Evolutionary conservation across 2,888 invertebrate species (phyloP).

Genomic region (Myopa tessellatipennis): DNA sequence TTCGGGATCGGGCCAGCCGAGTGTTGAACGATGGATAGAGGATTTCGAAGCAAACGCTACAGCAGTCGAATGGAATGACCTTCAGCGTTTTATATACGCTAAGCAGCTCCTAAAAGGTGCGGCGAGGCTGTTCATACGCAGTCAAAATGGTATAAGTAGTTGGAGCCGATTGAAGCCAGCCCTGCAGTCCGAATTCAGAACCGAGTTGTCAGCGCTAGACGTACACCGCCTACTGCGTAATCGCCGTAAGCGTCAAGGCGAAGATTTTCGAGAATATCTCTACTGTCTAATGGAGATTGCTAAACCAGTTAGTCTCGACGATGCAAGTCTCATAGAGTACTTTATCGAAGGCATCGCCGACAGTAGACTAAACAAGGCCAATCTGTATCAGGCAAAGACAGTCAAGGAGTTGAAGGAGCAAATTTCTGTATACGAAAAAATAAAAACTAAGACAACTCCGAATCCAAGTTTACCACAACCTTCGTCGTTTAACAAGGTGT

Average conservation of each 20-base stretch:
- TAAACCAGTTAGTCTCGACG: constrained; percentile 34
- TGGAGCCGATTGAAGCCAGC: constrained; percentile 28
- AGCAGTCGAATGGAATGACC: no score
- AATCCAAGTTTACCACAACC: neutral
- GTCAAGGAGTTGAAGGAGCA: constrained; percentile 35
- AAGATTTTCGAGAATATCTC: no score
- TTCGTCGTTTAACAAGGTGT: neutral
- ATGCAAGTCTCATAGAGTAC: constrained; percentile 43
- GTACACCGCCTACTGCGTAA: constrained; percentile 22
- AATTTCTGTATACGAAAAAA: constrained; percentile 39
- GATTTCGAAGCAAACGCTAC: no score
- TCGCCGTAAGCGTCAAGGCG: no score
- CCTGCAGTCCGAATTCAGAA: constrained; percentile 30
- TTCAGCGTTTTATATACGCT: no score
- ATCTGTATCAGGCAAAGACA: constrained; percentile 39
- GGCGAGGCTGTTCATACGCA: no score
- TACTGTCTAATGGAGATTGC: no score
- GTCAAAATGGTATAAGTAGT: constrained; percentile 27
- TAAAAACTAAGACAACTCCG: constrained; percentile 12
- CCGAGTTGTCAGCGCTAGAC: constrained; percentile 18
- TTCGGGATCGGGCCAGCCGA: no score
- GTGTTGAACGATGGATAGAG: no score
- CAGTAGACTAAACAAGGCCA: constrained; percentile 29
- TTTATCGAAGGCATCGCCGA: constrained; percentile 42
- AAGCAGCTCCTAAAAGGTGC: no score